phyloP scores from a whole-genome alignment of 2,113 vertebrate species.

The Erythrolamprus reginae region DNA sequence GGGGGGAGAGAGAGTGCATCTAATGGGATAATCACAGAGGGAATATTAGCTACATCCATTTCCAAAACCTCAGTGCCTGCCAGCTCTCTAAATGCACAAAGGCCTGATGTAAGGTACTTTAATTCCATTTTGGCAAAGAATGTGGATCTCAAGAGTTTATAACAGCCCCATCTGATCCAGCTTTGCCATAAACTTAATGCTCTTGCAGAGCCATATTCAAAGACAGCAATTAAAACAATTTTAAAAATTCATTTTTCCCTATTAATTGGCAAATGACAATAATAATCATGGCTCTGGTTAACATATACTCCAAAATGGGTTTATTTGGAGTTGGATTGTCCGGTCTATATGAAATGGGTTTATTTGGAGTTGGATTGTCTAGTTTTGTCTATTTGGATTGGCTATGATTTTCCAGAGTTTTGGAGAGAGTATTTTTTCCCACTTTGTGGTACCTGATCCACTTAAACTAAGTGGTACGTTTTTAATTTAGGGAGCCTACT shows the following conservation, averaged over 20 bases:
- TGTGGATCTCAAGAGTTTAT: not conserved
- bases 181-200: not conserved
- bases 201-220: not conserved
- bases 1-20: not conserved
- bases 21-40: not conserved
- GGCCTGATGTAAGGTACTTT: not conserved
- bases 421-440: not conserved
- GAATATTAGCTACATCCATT: not conserved
- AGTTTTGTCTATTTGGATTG: not conserved
- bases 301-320: not conserved
- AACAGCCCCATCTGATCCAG: not conserved
- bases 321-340: not conserved
- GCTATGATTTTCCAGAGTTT: not conserved
- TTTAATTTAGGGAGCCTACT: not conserved
- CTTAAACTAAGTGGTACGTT: not conserved
- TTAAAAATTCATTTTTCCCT: not conserved
- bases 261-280: not conserved
- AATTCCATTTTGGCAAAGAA: not conserved
- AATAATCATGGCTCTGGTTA: not conserved
- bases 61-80: not conserved
- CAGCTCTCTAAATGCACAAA: not conserved
- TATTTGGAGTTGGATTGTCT: not conserved
- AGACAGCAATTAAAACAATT: not conserved
- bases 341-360: not conserved
- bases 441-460: not conserved